A percentile compares a stretch with the other conserved stretches of the same genome.
Conservation (phyloP, 1,140 invertebrate genomes). For the Macrocentrus cingulum region DNA sequence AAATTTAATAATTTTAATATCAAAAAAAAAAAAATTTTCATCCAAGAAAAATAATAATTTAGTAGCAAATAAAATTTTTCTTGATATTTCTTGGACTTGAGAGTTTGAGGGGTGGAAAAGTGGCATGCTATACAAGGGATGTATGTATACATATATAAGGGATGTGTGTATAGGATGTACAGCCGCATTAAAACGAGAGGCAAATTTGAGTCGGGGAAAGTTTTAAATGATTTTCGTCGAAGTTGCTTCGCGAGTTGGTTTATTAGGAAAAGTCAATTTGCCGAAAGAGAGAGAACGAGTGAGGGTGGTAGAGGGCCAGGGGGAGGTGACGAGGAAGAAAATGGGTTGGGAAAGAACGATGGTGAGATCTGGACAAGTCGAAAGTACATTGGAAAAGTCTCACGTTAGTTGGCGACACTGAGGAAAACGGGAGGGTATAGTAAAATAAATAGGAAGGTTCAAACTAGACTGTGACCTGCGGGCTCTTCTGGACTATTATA, state of each 20-base stretch:
- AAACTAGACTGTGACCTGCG: background rate
- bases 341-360: constrained; percentile 32
- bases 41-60: too few relatives aligned
- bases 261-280: constrained; percentile 40
- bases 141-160: constrained; percentile 2
- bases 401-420: background rate
- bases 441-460: constrained; percentile 8
- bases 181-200: constrained; percentile 34
- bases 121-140: too few relatives aligned
- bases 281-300: constrained; percentile 34
- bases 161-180: background rate
- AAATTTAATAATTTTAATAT: too few relatives aligned
- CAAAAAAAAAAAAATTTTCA: too few relatives aligned
- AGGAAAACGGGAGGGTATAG: background rate
- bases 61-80: too few relatives aligned
- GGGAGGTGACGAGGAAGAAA: constrained; percentile 33
- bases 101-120: too few relatives aligned
- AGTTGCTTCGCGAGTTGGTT: constrained; percentile 37
- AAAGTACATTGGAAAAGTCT: constrained; percentile 3
- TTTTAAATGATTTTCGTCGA: constrained; percentile 39
- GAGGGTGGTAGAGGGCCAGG: too few relatives aligned
- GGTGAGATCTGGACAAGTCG: background rate
- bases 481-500: background rate
- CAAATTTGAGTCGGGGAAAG: constrained; percentile 35
- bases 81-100: too few relatives aligned